These are phyloP conservation scores for Camponotus floridanus DNA, from an alignment of 1,140 invertebrate species.

Conservation along the genomic window DNA sequence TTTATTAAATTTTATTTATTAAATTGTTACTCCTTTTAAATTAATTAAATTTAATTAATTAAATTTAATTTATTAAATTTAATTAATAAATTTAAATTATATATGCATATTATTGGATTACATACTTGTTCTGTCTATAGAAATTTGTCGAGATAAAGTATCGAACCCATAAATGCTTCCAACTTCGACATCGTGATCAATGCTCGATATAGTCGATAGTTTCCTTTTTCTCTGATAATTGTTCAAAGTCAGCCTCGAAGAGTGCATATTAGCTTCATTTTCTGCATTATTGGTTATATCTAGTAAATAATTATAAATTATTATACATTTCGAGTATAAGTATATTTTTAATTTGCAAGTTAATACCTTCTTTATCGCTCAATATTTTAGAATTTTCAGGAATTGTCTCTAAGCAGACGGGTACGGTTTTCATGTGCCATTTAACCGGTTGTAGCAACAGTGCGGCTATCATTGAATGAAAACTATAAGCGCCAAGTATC, in stretches of 20 bases:
- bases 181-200: constrained; percentile 80
- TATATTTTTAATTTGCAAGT: constrained; percentile 12
- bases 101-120: neutral
- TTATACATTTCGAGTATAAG: neutral
- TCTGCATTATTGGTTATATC: neutral
- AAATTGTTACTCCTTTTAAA: neutral
- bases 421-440: constrained; percentile 85
- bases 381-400: neutral
- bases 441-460: constrained; percentile 88
- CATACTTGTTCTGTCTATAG: constrained; percentile 14
- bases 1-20: too few relatives aligned
- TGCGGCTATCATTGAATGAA: constrained; percentile 88
- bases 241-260: neutral
- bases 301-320: constrained; percentile 3
- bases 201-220: constrained; percentile 67
- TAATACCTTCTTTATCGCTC: constrained; percentile 10
- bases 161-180: constrained; percentile 80
- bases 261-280: constrained; percentile 1
- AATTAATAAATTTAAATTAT: neutral
- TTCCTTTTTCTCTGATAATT: constrained; percentile 52
- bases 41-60: neutral
- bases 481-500: constrained; percentile 87
- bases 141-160: constrained; percentile 64
- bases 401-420: constrained; percentile 13
- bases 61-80: too few relatives aligned